Base-by-base conservation (phyloP, 2,888 invertebrate genomes). In the Protodeltote pygarga region DNA sequence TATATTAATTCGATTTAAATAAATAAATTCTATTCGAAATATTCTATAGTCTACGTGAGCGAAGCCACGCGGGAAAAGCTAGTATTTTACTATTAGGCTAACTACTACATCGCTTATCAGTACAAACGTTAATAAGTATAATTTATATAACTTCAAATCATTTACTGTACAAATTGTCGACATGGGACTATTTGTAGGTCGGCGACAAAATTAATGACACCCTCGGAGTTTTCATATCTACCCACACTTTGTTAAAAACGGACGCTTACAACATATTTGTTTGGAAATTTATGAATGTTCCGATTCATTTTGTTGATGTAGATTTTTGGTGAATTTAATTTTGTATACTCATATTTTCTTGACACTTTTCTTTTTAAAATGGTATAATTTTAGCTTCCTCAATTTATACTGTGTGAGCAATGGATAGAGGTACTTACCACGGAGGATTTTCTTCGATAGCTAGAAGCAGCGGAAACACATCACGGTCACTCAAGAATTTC, bases 171-270 rank as follows among this genome's bases (percentile, higher is more conserved):
- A 31, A 62, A 65, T 67, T 25, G 52, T 35, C 45, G 54, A 20
- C 57, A 10, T n/a, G 60, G 58, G 72, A 39, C 42, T 45, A 39
- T 49, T 70, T 65, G 39, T 23, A 4, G 54, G 47, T 47, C 61
- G 64, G 39, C 67, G 55, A 66, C 59, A 57, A 54, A 61, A 60
- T 69, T 67, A 71, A 69, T 71, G 68, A 41, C 24, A 10, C 44
- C 65, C 53, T 37, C 38, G 27, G 57, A 41, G 62, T 19, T 62
- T n/a, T 54, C 33, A 11, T 48, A 54, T 62, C 55, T 35, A 21
- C 44, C 37, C 9, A 5, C 19, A 35, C 35, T 16, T 10, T 25
- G 8, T 25, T 45, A 62, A 62, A 62, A 54, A 62, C 29, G 23
- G 48, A 20, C n/a, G n/a, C 41, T 62, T 32, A 31, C 41, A 21